Percentiles rank a stretch among this genome's conserved stretches.
phyloP scores from a whole-genome alignment of 2,888 invertebrate species.

The Stramonita haemastoma region DNA sequence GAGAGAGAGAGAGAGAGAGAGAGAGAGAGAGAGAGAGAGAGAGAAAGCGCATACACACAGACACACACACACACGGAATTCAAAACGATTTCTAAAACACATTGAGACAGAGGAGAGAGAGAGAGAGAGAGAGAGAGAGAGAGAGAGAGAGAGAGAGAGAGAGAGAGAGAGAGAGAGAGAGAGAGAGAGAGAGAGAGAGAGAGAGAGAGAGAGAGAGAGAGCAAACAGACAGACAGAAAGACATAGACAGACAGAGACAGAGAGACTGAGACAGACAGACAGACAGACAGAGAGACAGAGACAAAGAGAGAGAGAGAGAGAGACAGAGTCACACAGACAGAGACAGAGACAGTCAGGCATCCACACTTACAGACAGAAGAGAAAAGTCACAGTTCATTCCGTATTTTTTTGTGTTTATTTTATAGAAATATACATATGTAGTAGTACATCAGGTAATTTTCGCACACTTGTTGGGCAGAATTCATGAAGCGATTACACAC shows the following conservation, averaged over 20 bases:
- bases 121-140: conserved; percentile 10
- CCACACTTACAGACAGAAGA: not conserved
- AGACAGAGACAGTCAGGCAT: not conserved
- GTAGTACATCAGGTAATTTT: not conserved
- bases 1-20: not conserved
- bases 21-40: not conserved
- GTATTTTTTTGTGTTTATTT: not conserved
- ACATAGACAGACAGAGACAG: not conserved
- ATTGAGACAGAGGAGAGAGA: too few relatives aligned
- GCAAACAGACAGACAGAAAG: not conserved
- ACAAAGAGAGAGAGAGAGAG: not conserved
- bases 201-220: conserved; percentile 20
- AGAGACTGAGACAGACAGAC: too few relatives aligned
- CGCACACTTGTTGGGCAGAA: not conserved
- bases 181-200: conserved; percentile 19
- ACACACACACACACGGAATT: not conserved
- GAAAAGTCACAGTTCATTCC: not conserved
- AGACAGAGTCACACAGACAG: not conserved
- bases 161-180: not conserved
- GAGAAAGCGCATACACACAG: not conserved
- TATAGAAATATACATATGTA: conserved; percentile 17
- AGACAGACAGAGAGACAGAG: too few relatives aligned
- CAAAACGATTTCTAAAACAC: too few relatives aligned
- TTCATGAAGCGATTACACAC: not conserved
- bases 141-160: conserved; percentile 1